Conservation (phyloP, 2,797 vertebrate species). For the Parauchenoglanis punctatus region DNA sequence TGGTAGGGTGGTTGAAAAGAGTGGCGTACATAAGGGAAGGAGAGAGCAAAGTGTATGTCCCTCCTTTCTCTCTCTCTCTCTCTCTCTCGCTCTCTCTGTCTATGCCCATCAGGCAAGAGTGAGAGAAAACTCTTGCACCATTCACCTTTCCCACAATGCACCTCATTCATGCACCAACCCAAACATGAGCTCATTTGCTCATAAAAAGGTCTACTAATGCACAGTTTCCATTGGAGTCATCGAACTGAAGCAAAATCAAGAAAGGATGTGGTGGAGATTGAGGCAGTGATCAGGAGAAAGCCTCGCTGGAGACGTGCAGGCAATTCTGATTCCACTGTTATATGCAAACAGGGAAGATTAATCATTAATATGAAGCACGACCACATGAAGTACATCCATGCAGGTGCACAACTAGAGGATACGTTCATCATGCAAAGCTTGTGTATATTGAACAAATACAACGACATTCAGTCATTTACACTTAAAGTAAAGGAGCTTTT, state of each 20-base stretch:
- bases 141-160: constrained; percentile 6
- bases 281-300: neutral
- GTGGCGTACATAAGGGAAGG: neutral
- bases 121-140: neutral
- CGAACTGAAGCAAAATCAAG: constrained; percentile 1
- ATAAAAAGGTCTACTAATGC: constrained; percentile 15
- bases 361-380: constrained; percentile 7
- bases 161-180: constrained; percentile 26
- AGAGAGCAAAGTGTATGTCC: neutral
- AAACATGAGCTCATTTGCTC: constrained; percentile 21
- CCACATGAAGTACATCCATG: neutral
- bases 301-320: neutral
- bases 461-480: neutral
- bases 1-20: constrained; percentile 12
- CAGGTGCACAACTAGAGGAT: constrained; percentile 12
- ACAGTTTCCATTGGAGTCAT: constrained; percentile 17
- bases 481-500: constrained; percentile 13
- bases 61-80: neutral
- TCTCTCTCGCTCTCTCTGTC: neutral
- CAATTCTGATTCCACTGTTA: neutral
- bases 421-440: neutral
- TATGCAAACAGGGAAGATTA: constrained; percentile 1
- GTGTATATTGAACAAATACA: neutral
- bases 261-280: neutral
- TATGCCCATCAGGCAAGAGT: neutral